Base-by-base conservation (phyloP, 53 echinoderm and acorn worm species). In the Actinopyga echinites region DNA sequence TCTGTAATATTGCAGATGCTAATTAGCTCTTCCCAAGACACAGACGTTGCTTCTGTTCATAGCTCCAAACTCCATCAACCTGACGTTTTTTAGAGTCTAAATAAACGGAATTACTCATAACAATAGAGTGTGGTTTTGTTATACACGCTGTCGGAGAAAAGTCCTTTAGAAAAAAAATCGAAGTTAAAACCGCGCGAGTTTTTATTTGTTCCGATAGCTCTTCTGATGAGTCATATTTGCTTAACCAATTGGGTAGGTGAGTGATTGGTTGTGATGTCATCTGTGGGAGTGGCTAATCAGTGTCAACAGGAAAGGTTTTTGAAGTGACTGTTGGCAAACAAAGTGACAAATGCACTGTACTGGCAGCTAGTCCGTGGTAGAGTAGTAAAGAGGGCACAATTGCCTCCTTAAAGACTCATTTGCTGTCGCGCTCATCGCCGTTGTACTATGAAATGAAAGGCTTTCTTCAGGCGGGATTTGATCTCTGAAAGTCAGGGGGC, bases 201-300 rank as follows among this genome's bases (percentile, higher is more conserved):
- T 65, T 65, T 65, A 34, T 65, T 65, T 28, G 35, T 30, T 61
- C 65, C 35, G 1, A 11, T 30, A 65, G 31, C 2, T 4, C 65
- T 32, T 26, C 31, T 34, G 30, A 20, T 65, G 65, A 65, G 30
- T 65, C 65, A 65, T 65, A 65, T 65, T 65, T 32, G 35, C 65
- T 65, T 65, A 65, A 34, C 64, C n/a, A 9, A 29, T 36, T 21
- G 20, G 62, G 26, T 61, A 61, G 13, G 29, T 63, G 9, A 34
- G 20, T 65, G 34, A 65, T 65, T 65, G 65, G 65, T 65, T 36
- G 35, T 65, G 32, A 30, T 36, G 31, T 65, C 65, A 65, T 65
- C 34, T 6, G 31, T 65, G 35, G 65, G 65, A 30, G 65, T 65
- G 65, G 30, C 65, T 65, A 65, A 34, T 34, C 22, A 63, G 29